Evolutionary conservation across 2,888 invertebrate genomes (phyloP), one percentile per base, ranked within the genome.

Genomic region (Pyrrhosoma nymphula): DNA sequence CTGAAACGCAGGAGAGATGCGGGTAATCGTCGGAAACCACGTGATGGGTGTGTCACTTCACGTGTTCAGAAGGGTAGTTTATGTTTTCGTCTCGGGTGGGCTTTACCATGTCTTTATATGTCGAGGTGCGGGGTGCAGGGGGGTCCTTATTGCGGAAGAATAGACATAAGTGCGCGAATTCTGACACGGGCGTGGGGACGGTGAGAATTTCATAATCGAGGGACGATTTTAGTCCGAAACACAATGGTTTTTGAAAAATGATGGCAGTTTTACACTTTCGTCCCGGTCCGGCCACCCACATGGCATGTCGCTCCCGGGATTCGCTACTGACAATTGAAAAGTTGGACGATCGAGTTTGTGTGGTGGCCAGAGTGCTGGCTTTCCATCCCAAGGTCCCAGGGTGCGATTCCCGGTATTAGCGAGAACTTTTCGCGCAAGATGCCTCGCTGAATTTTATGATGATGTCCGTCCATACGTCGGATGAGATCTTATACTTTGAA

Each of bases 21-120:
- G 55, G 89, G 89, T 56, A 89, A 89, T 89, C 55, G 55, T 56
- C 6, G 6, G 8, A 4, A 56, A 23, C 16, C 89, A 89, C 89
- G 89, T 55, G 89, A 56, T 56, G 56, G n/a, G 55, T n/a, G 89
- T 56, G 82, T 56, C 89, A n/a, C 89, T 55, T n/a, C 39, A 39
- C 35, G 47, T 20, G 88, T 26, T 18, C 23, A 88, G 39, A n/a
- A 88, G 20, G 23, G 39, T 47, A 23, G 88, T 88, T 39, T 88
- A 18, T 6, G 88, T 88, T 39, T 39, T 39, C 39, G 88, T 18
- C 1, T 88, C 20, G 20, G 88, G 20, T 88, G 3, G 88, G 16
- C 39, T 47, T n/a, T 23, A 8, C 26, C 16, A 12, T 56, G 10
- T 56, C 56, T 20, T 20, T 35, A 18, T 14, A 18, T 55, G 26